Conservation (phyloP, 2,113 vertebrate species). For the Aspiorhynchus laticeps region DNA sequence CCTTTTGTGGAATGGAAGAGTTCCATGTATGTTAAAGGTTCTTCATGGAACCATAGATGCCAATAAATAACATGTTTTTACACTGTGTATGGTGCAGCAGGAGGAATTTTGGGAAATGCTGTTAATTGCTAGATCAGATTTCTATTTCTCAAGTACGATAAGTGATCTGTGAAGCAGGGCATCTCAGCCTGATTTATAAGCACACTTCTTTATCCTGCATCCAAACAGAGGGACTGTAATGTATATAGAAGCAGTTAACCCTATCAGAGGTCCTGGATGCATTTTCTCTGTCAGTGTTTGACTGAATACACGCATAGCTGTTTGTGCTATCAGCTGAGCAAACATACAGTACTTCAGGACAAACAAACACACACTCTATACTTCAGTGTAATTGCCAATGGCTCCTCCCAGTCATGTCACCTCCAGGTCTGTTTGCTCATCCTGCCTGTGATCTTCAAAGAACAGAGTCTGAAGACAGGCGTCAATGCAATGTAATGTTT, state of each 20-base stretch:
- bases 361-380: slow-evolving; percentile 35
- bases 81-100: not conserved
- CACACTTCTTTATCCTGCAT: not conserved
- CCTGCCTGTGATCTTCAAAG: slow-evolving; percentile 43
- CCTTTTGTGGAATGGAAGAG: not conserved
- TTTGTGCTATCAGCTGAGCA: slow-evolving; percentile 53
- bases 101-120: not conserved
- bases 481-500: not conserved
- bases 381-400: slow-evolving; percentile 39
- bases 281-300: slow-evolving; percentile 20
- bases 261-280: slow-evolving; percentile 14
- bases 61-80: not conserved
- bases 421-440: slow-evolving; percentile 46
- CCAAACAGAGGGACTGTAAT: not conserved
- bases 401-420: slow-evolving; percentile 49
- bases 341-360: slow-evolving; percentile 40
- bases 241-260: slow-evolving; percentile 16
- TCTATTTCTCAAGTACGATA: slow-evolving; percentile 4
- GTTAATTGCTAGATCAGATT: not conserved
- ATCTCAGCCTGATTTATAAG: slow-evolving; percentile 25
- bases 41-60: not conserved
- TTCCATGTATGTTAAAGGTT: not conserved
- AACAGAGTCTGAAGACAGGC: not conserved
- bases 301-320: slow-evolving; percentile 13
- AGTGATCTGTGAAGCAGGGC: not conserved